Base-by-base conservation (phyloP, 2,888 invertebrate species). In the Drosophila monieri region DNA sequence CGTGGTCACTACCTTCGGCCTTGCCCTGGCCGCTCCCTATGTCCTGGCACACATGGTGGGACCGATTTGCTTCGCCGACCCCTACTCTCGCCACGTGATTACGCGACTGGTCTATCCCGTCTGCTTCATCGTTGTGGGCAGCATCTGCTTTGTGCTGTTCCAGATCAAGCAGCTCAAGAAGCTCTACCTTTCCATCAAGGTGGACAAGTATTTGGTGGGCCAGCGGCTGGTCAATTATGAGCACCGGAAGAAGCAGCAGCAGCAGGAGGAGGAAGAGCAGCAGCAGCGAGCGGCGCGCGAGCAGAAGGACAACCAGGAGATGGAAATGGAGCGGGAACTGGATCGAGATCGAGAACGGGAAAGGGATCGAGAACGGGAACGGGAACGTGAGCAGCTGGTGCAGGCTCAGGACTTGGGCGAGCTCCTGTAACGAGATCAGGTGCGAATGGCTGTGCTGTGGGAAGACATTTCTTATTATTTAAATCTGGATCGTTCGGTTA, bases 191-290 rank as follows among this genome's bases (percentile, higher is more conserved):
- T 98, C 98, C 92, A 99, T 99, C 89, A 98, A 99, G 92, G 99
- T 99, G 92, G 99, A 99, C 92, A 99, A 99, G 93, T 99, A 99
- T 92, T 94, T 99, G 51, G 99, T 99, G 12, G 99, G 99, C 0
- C 97, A 98, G 88, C 94, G 98, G 77, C 94, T 99, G 76, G 99
- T 99, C 27, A 99, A 99, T 93, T 99, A 99, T 92, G 98, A 99
- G 90, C 96, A 96, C 90, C 93, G 95, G 77, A 93, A 94, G 80
- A 94, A 94, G 77, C 95, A 94, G 85, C 87, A 88, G 49, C 75
- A 80, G 73, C 72, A 47, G 76, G 80, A 62, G 60, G 74, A 73
- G 52, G 72, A 66, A 74, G 73, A 48, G 55, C n/a, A 51, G 67
- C 69, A 39, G 58, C 77, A 46, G 72, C 66, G 71, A 0, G 89